Conservation (phyloP, 1,140 invertebrate species). For the Asbolus verrucosus region DNA sequence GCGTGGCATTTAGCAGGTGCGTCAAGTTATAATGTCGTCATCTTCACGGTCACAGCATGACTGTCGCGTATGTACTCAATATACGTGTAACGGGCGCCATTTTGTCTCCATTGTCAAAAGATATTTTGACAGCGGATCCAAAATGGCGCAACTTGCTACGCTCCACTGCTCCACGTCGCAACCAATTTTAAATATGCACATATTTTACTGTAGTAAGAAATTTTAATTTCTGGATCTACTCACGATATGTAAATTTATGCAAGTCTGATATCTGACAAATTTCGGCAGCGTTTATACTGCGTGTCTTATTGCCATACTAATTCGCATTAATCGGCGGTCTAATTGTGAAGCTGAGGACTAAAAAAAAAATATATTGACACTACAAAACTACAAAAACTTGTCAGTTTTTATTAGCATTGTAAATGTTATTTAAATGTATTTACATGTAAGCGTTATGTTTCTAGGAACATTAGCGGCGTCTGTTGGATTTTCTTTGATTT, state of each 20-base stretch:
- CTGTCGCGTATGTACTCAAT: slow-evolving; percentile 12
- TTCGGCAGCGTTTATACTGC: slow-evolving; percentile 32
- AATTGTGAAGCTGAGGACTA: slow-evolving; percentile 26
- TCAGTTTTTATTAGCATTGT: slow-evolving; percentile 28
- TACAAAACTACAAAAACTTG: slow-evolving; percentile 37
- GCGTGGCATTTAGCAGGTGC: slow-evolving; percentile 88
- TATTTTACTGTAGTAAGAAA: slow-evolving; percentile 24
- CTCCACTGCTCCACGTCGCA: no score
- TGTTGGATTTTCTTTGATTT: slow-evolving; percentile 86
- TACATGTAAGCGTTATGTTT: slow-evolving; percentile 51
- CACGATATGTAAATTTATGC: slow-evolving; percentile 28
- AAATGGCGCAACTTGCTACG: no score
- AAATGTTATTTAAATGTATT: slow-evolving; percentile 28
- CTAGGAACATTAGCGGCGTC: slow-evolving; percentile 72
- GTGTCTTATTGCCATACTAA: slow-evolving; percentile 34
- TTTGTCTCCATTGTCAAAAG: no score
- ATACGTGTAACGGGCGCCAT: no score
- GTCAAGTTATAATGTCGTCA: slow-evolving; percentile 22
- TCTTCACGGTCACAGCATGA: slow-evolving; percentile 28
- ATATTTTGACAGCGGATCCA: no score
- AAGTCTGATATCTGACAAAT: slow-evolving; percentile 14
- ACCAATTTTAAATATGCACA: slow-evolving; percentile 12
- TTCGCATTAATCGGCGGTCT: slow-evolving; percentile 18
- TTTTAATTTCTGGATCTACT: slow-evolving; percentile 27
- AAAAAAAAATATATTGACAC: slow-evolving; percentile 39